phyloP scores from a whole-genome alignment of 2,888 invertebrate species.

The Rapana venosa region DNA sequence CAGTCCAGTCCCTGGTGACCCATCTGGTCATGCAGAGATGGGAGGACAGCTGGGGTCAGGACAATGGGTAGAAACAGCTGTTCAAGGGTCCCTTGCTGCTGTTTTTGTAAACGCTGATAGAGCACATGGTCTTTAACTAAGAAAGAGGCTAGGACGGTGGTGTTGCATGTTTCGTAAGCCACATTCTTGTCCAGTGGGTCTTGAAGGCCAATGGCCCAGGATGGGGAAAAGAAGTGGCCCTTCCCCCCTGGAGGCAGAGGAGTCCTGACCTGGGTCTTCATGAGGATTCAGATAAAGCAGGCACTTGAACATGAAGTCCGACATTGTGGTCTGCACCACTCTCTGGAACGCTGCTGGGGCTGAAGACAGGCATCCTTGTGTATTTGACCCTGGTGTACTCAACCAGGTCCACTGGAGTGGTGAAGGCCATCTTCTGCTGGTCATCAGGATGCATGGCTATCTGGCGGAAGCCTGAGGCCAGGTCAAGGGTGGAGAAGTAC shows the following conservation, averaged over 20 bases:
- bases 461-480: no score
- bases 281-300: slow-evolving; percentile 51
- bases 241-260: slow-evolving; percentile 37
- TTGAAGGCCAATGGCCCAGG: background rate
- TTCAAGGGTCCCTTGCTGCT: slow-evolving; percentile 1
- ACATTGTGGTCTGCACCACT: slow-evolving; percentile 49
- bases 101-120: no score
- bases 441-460: slow-evolving; percentile 43
- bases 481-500: no score
- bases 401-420: slow-evolving; percentile 42
- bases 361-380: slow-evolving; percentile 36
- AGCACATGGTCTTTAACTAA: background rate
- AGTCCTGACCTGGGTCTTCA: slow-evolving; percentile 51
- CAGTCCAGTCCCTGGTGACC: slow-evolving; percentile 52
- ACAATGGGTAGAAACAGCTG: slow-evolving; percentile 7
- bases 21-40: slow-evolving; percentile 43
- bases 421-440: slow-evolving; percentile 52
- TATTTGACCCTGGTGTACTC: slow-evolving; percentile 47
- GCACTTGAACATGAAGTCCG: slow-evolving; percentile 35
- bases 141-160: background rate
- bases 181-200: background rate
- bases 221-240: background rate
- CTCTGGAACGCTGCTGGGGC: slow-evolving; percentile 43
- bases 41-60: slow-evolving; percentile 20
- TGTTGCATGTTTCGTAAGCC: background rate